Base-by-base conservation (phyloP, 37 sponge, comb jelly and placozoan genomes). In the Diacarnus erythraeanus region DNA sequence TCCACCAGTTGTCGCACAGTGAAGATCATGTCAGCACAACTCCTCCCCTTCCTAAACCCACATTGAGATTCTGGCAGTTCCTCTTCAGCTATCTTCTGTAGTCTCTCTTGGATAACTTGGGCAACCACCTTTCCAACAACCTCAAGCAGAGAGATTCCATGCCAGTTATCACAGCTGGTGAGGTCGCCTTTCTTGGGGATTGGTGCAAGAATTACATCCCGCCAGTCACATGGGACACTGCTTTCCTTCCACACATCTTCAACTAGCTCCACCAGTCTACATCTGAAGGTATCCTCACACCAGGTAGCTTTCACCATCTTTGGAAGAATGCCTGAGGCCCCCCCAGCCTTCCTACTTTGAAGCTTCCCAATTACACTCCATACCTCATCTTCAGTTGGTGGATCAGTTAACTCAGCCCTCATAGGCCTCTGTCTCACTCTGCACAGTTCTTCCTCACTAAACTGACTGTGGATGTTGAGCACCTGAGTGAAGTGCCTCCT, bases 11-110 rank as follows among this genome's bases (percentile, higher is more conserved):
- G 60, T 59, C 26, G 6, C 27, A 59, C 18, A 27, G 60, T 59
- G 18, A n/a, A 37, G 47, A 83, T 59, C 84, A 83, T 83, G 60
- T 82, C 63, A 31, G 65, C 64, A 38, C 83, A 82, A 2, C 75
- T 25, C 20, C 65, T 26, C 22, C 30, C 42, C 72, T 63, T 74
- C 65, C 68, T 51, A 34, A 82, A 82, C 29, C 35, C 83, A 42
- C 72, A 72, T 51, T 72, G 72, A 6, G 60, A 17, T 18, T 72
- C 51, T 29, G 72, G 51, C 15, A 72, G 72, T 37, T 43, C 44
- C 25, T 8, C 10, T 34, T 73, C 75, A n/a, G 74, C 83, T 21
- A 82, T 9, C 37, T 20, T 23, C 59, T 80, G 71, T 35, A 78
- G 34, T 61, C 67, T 63, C 42, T 38, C 69, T 21, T 63, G 78